Percentiles rank a stretch among this genome's conserved stretches.
Conservation (phyloP, 30 jellyfish, hydroid and myxozoan genomes). For the Nemopilema nomurai region DNA sequence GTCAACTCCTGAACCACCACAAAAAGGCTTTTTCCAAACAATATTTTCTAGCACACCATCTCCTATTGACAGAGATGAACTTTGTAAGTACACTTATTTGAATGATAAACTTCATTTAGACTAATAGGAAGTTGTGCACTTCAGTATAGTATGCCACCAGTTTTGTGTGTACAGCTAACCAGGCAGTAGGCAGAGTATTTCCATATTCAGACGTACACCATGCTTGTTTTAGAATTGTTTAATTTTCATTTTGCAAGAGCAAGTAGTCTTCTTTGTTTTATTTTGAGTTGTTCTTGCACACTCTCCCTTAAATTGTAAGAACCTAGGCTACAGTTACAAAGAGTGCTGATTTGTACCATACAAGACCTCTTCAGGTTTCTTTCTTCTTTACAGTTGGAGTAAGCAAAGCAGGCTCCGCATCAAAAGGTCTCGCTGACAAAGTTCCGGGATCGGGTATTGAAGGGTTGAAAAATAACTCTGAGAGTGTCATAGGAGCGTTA, state of each 20-base stretch:
- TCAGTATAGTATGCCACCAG: too few species aligned
- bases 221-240: too few species aligned
- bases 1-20: constrained; percentile 87
- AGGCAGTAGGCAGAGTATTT: too few species aligned
- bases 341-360: background rate
- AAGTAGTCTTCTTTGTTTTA: too few species aligned
- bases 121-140: too few species aligned
- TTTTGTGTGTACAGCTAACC: too few species aligned
- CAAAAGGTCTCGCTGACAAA: constrained; percentile 78
- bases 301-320: too few species aligned
- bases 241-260: too few species aligned
- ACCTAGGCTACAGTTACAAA: too few species aligned
- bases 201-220: too few species aligned
- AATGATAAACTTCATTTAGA: too few species aligned
- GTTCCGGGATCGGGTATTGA: constrained; percentile 79
- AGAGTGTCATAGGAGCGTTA: constrained; percentile 77
- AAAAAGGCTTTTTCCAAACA: constrained; percentile 91
- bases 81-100: constrained; percentile 93
- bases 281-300: too few species aligned
- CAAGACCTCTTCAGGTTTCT: background rate
- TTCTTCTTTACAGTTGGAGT: constrained; percentile 70
- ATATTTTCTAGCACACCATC: constrained; percentile 88
- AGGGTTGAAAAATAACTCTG: constrained; percentile 69
- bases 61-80: constrained; percentile 87
- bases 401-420: constrained; percentile 70